These are phyloP conservation scores for Drosophila setosimentum DNA, from an alignment of 2,888 invertebrate genomes.

Conservation along the genomic window DNA sequence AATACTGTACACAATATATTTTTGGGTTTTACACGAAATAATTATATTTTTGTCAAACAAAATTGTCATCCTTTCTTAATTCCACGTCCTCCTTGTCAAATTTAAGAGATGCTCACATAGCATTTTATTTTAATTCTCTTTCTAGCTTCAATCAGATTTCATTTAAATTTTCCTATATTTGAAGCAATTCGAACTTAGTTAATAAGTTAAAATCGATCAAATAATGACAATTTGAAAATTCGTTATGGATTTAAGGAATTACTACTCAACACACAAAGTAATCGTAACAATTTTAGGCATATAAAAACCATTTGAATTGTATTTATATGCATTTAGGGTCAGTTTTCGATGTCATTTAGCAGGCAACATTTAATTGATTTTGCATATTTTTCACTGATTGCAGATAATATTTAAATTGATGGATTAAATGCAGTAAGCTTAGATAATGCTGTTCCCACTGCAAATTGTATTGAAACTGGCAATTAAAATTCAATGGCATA, in stretches of 20 bases:
- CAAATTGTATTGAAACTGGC: constrained; percentile 1
- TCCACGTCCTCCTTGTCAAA: not conserved
- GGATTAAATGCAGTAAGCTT: not conserved
- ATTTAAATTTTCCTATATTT: not conserved
- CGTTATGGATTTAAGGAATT: not conserved
- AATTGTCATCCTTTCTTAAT: not conserved
- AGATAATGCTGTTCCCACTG: not conserved
- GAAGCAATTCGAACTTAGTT: too few species aligned
- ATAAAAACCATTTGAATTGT: not conserved
- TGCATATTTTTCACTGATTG: not conserved
- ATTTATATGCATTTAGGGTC: not conserved
- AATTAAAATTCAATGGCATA: constrained; percentile 19
- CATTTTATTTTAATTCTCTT: not conserved
- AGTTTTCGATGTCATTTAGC: not conserved
- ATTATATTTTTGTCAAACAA: not conserved
- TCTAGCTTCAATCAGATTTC: not conserved
- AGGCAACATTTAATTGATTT: not conserved
- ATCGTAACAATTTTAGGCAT: not conserved
- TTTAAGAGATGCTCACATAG: not conserved
- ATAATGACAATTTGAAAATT: not conserved
- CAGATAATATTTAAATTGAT: not conserved
- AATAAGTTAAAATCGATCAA: not conserved
- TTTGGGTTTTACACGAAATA: too few species aligned
- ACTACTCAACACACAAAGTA: too few species aligned
- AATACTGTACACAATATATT: too few species aligned